A percentile compares a stretch with the other conserved stretches of the same genome.
These are phyloP conservation scores for Sitta carolinensis DNA, from an alignment of 2,797 vertebrate genomes.

Conservation along the genomic window DNA sequence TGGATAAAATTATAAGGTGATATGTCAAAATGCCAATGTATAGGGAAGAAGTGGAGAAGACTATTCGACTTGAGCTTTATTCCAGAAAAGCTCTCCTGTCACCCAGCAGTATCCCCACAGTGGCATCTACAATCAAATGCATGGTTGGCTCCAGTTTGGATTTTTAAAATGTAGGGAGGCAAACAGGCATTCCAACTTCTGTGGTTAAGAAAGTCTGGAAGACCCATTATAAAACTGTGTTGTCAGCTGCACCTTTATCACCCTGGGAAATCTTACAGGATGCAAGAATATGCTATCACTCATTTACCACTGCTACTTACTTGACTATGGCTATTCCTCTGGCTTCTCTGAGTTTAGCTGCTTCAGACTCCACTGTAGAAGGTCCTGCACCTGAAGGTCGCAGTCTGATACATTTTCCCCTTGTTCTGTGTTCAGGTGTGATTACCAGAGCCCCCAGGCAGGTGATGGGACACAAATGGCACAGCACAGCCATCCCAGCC, in stretches of 20 bases:
- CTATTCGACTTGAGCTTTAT: neutral
- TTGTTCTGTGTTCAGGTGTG: neutral
- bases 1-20: neutral
- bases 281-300: neutral
- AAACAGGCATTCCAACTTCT: neutral
- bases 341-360: neutral
- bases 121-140: neutral
- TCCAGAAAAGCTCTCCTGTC: neutral
- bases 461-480: neutral
- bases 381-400: neutral
- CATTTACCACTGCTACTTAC: neutral
- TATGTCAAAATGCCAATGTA: neutral
- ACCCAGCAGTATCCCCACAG: neutral
- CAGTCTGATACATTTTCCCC: neutral
- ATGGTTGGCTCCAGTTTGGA: neutral
- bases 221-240: neutral
- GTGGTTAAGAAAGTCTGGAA: neutral
- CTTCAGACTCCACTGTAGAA: neutral
- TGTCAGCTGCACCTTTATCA: slow-evolving; percentile 6
- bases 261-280: neutral
- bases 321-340: neutral
- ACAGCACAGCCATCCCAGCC: neutral
- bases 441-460: neutral
- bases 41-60: neutral
- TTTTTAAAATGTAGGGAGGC: neutral